These are phyloP conservation scores for Cheirogaleus major DNA, from an alignment of 2,797 vertebrate genomes.

Conservation along the genomic window DNA sequence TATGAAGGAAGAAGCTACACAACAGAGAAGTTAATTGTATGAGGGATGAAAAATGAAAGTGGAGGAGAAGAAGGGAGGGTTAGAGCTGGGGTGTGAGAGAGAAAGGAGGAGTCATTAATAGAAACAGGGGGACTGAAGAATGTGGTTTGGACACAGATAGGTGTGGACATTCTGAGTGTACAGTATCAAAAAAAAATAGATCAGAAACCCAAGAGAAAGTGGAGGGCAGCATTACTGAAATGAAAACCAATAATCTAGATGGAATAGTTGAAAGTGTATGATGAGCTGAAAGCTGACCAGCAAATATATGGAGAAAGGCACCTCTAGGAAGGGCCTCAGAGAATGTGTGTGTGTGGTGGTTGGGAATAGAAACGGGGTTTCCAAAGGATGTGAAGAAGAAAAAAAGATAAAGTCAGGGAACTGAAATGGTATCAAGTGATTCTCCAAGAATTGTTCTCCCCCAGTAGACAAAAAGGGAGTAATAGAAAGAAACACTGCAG, in stretches of 20 bases:
- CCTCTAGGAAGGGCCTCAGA: accelerated
- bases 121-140: not conserved
- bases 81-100: not conserved
- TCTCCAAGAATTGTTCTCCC: not conserved
- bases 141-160: too few relatives aligned
- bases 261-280: not conserved
- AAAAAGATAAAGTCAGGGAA: not conserved
- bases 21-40: not conserved
- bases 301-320: not conserved
- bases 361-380: not conserved
- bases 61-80: not conserved
- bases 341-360: too few relatives aligned
- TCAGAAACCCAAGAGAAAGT: not conserved
- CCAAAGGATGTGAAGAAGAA: not conserved
- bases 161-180: not conserved
- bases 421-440: not conserved
- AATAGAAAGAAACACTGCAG: not conserved
- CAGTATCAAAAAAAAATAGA: not conserved
- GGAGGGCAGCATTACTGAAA: not conserved
- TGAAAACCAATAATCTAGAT: not conserved
- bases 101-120: not conserved
- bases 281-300: not conserved
- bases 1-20: not conserved
- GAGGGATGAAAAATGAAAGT: not conserved
- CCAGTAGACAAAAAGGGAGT: not conserved